These are phyloP conservation scores for Nixonia krombeini DNA, from an alignment of 1,140 invertebrate genomes.

Conservation along the genomic window DNA sequence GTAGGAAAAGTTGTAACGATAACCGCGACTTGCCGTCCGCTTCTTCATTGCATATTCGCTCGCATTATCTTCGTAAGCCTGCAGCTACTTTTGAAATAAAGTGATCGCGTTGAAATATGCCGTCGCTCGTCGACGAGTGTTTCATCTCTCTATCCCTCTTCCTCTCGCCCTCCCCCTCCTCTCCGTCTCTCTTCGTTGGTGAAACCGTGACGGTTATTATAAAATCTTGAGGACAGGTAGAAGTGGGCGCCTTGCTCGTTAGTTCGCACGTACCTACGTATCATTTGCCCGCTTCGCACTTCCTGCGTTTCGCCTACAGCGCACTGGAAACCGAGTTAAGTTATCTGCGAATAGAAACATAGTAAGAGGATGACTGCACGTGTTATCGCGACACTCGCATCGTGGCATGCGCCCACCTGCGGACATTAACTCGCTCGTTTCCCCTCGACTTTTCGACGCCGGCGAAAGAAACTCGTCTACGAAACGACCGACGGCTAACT, in stretches of 20 bases:
- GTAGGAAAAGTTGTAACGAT: constrained; percentile 25
- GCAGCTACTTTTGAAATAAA: constrained; percentile 30
- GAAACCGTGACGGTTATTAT: constrained; percentile 30
- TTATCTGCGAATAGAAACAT: constrained; percentile 57
- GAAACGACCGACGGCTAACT: constrained; percentile 4
- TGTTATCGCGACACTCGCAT: constrained; percentile 59
- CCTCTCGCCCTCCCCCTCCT: no score
- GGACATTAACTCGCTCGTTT: constrained; percentile 48
- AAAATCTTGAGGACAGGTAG: constrained; percentile 18
- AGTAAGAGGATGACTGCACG: constrained; percentile 30
- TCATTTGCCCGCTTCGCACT: constrained; percentile 10
- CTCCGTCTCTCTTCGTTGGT: no score
- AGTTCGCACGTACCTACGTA: constrained; percentile 18
- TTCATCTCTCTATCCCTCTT: constrained; percentile 27
- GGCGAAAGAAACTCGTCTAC: constrained; percentile 14
- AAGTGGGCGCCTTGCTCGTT: constrained; percentile 7
- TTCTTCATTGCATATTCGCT: constrained; percentile 23
- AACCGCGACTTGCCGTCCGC: constrained; percentile 1
- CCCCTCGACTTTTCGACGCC: constrained; percentile 13
- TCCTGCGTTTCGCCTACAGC: constrained; percentile 23
- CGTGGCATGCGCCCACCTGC: constrained; percentile 59
- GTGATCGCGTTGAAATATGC: constrained; percentile 30
- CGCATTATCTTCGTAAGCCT: constrained; percentile 7
- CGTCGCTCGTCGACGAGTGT: constrained; percentile 16
- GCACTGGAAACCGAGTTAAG: constrained; percentile 55